A percentile compares a stretch with the other conserved stretches of the same genome.
Evolutionary conservation across 2,113 vertebrate genomes (phyloP).

Genomic region (Menura novaehollandiae): DNA sequence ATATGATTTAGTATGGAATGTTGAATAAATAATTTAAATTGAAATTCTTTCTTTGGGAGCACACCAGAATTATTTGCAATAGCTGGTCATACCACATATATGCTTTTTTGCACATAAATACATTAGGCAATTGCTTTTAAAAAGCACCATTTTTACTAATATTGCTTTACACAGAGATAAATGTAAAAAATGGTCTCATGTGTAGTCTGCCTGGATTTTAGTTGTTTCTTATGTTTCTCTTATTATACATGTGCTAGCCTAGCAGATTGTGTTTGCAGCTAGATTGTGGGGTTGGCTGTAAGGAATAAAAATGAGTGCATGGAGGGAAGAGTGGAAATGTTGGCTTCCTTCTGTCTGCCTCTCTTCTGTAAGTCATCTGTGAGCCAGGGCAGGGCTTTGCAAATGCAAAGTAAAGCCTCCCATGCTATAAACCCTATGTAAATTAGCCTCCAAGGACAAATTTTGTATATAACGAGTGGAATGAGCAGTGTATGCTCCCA

Average conservation of each 20-base stretch:
- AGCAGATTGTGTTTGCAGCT: background rate
- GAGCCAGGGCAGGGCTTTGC: background rate
- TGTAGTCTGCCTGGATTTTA: background rate
- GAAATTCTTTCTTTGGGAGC: slow-evolving; percentile 54
- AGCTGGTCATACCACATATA: background rate
- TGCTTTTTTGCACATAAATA: background rate
- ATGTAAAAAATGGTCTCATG: background rate
- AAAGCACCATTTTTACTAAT: background rate
- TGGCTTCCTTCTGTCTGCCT: background rate
- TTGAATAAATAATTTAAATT: slow-evolving; percentile 73
- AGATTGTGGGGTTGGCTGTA: background rate
- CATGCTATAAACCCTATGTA: background rate
- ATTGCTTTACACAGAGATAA: background rate
- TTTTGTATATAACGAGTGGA: rapidly evolving
- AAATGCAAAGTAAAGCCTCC: background rate
- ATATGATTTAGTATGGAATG: slow-evolving; percentile 70
- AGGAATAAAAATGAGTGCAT: background rate
- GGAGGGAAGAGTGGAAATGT: background rate
- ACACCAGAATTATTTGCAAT: slow-evolving; percentile 50
- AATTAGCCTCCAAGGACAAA: background rate
- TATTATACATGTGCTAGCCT: background rate
- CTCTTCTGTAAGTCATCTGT: background rate
- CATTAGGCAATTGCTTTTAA: background rate
- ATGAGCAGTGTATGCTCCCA: rapidly evolving
- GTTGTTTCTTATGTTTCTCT: background rate